Evolutionary conservation across 2,888 invertebrate species (phyloP).

Genomic region (Phyllotreta cruciferae): DNA sequence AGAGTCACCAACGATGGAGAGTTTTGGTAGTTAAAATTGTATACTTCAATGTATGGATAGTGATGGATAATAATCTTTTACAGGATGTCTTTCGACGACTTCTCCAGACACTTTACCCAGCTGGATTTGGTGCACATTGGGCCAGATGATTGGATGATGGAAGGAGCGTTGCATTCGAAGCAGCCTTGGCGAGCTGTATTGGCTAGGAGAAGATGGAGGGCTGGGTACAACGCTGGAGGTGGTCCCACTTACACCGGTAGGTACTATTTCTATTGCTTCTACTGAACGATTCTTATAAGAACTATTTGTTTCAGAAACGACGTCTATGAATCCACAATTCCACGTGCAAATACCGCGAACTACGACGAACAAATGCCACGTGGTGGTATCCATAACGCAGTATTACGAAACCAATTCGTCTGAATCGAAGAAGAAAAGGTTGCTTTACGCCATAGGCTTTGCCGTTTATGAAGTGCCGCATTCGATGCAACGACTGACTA

Average conservation of each 20-base stretch:
- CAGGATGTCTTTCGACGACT: conserved; percentile 77
- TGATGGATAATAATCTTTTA: not conserved
- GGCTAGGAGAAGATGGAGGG: conserved; percentile 71
- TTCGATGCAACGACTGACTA: conserved; percentile 67
- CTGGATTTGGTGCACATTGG: conserved; percentile 78
- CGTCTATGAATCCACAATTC: conserved; percentile 75
- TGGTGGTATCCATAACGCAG: conserved; percentile 75
- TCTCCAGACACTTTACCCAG: conserved; percentile 70
- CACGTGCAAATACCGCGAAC: conserved; percentile 72
- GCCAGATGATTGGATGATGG: conserved; percentile 78
- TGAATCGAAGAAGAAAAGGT: conserved; percentile 62
- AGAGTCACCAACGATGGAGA: conserved; percentile 72
- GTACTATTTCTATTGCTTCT: not conserved
- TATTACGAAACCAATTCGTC: conserved; percentile 64
- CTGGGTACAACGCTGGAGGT: conserved; percentile 75
- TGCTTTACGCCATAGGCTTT: conserved; percentile 71
- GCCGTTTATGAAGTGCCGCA: conserved; percentile 75
- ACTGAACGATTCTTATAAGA: too few species aligned
- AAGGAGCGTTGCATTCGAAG: conserved; percentile 70
- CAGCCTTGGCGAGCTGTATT: conserved; percentile 76
- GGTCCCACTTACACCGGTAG: conserved; percentile 67
- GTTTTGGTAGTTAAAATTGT: conserved; percentile 67
- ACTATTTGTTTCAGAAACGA: conserved; percentile 63
- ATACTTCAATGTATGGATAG: not conserved
- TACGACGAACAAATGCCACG: conserved; percentile 72